Base-by-base conservation (phyloP, 2,113 vertebrate species). In the Uropsilus gracilis region DNA sequence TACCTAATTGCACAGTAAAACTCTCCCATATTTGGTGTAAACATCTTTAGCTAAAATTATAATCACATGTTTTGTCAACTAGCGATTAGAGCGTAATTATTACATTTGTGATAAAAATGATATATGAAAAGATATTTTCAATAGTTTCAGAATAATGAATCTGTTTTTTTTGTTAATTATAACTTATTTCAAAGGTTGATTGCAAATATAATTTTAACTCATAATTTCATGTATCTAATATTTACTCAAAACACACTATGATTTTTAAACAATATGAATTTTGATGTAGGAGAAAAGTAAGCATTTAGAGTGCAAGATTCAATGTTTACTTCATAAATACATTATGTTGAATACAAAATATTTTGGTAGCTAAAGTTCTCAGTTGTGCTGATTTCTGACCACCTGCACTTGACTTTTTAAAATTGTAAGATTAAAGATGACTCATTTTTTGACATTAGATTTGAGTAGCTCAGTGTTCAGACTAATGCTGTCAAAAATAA, bases 11-110 rank as follows among this genome's bases (percentile, higher is more conserved):
- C 42, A 89, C 88, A 95, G 69, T 89, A 97, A 93, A 94, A 85
- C 37, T 13, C 73, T 71, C 96, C 84, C 66, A 55, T 76, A 95
- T 96, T 97, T 83, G 64, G 7, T 93, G 39, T 94, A 96, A 96
- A 80, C 69, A 94, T 95, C 69, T 95, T 80, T 95, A 96, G 63
- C 44, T 96, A 97, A 97, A 97, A 96, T 96, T 96, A 84, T 95
- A 96, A 97, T 97, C 89, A 84, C 37, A 95, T 96, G 80, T 95
- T 98, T 94, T 69, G 83, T 94, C 96, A 95, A 93, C 81, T 90
- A 94, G 88, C 14, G 97, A 96, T 98, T 97, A 95, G 42, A 76
- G 9, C 0, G 22, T 90, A 96, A 96, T 97, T 92, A 64, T 95
- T 95, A 76, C 82, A 20, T 84, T 97, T 64, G 55, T 96, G 61